Percentiles rank a stretch among this genome's conserved stretches.
These are phyloP conservation scores for Lithophane socia DNA, from an alignment of 2,888 invertebrate genomes.

Conservation along the genomic window DNA sequence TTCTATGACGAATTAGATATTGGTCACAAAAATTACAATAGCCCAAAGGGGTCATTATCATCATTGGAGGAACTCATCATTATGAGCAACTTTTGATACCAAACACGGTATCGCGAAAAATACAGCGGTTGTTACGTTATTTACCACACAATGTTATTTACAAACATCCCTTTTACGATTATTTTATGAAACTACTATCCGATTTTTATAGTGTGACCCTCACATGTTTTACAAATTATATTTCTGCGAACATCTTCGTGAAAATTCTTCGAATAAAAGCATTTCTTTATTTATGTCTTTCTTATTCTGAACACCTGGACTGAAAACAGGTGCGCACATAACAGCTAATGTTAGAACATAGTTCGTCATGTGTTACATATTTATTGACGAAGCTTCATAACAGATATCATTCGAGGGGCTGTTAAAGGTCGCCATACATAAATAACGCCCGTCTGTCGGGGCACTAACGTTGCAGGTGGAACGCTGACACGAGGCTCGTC, in stretches of 20 bases:
- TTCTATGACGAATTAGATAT: background rate
- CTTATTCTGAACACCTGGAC: conserved; percentile 33
- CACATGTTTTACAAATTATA: background rate
- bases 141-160: background rate
- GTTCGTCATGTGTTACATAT: conserved; percentile 12
- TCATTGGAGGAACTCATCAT: no score
- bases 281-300: conserved; percentile 21
- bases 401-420: conserved; percentile 42
- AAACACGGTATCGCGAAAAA: background rate
- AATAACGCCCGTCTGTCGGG: conserved; percentile 50
- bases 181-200: background rate
- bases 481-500: conserved; percentile 29
- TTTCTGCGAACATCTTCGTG: background rate
- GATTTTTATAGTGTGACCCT: background rate
- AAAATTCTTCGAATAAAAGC: conserved; percentile 10
- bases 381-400: conserved; percentile 39
- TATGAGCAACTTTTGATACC: background rate
- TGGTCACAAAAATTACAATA: background rate
- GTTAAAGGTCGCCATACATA: conserved; percentile 60
- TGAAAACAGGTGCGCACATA: conserved; percentile 45
- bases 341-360: conserved; percentile 35
- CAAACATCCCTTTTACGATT: background rate
- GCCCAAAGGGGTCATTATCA: background rate
- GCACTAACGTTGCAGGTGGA: conserved; percentile 54
- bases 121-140: background rate